Evolutionary conservation across 2,113 vertebrate genomes (phyloP), one percentile per base, ranked within the genome.

Genomic region (Heterocephalus glaber): DNA sequence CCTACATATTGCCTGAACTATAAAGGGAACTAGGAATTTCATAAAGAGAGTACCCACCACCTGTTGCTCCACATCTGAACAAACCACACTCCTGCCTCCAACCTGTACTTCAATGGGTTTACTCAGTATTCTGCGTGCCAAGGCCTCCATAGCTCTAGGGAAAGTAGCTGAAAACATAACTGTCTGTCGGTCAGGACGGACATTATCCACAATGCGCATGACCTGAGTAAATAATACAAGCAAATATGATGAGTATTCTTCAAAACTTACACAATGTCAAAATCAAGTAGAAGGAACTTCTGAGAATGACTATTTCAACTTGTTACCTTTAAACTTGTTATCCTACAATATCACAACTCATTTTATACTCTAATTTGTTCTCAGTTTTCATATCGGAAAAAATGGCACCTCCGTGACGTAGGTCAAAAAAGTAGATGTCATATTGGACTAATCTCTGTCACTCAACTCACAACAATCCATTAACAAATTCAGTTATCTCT

Each of bases 161-260:
- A 99, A 99, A 65, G 99, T 99, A 90, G 99, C 99, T 5, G 99
- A 99, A 98, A 99, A 99, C 99, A 99, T 99, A 96, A 99, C 99
- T 2, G 99, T 99, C 98, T 99, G 99, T 19, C 99, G 99, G 96
- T 99, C 99, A 30, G 99, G 99, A 87, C 99, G 98, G 60, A 99
- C 98, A 86, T 99, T 99, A 98, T 99, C 99, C 97, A 99, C 99
- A 96, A 99, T 99, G 83, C 99, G 99, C 99, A 99, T 99, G 85
- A 99, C 99, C 99, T 99, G 94, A 33, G 33, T 0, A 92, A 96
- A 97, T 5, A 96, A 60, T 79, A 54, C n/a, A 89, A 70, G 86
- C 41, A 92, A 94, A 60, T 30, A 92, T 14, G 4, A 20, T 92
- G 11, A 94, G 47, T 3, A 47, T 33, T 17, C 63, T 61, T 77